Conservation (phyloP, 1,140 invertebrate genomes). For the Semibalanus balanoides region DNA sequence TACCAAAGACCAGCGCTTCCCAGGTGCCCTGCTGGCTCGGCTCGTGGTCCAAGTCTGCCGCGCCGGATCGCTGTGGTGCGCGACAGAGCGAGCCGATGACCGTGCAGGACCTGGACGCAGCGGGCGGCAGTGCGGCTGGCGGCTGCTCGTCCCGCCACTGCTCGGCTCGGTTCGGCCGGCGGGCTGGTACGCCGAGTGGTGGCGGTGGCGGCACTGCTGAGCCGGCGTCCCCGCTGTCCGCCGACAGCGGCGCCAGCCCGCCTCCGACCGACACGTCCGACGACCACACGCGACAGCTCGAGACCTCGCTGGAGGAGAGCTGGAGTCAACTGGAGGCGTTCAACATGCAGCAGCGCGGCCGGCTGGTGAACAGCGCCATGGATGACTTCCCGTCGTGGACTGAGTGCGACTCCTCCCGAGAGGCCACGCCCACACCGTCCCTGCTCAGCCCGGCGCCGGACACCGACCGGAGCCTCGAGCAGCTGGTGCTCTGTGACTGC, state of each 20-base stretch:
- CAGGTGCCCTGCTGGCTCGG: background rate
- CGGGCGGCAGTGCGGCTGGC: too few relatives aligned
- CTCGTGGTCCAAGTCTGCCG: background rate
- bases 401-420: background rate
- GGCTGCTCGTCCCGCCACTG: too few relatives aligned
- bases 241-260: too few relatives aligned
- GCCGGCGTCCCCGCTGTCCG: too few relatives aligned
- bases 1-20: background rate
- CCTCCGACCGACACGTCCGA: background rate
- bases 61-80: too few relatives aligned
- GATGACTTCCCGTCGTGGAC: background rate
- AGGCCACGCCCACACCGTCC: background rate
- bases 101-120: background rate
- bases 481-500: background rate
- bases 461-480: background rate
- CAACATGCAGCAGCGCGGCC: background rate
- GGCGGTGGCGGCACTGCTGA: background rate
- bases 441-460: background rate
- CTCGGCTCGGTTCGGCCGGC: background rate
- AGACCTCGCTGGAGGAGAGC: background rate
- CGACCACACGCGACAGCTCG: background rate
- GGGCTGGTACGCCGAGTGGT: background rate
- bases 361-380: background rate
- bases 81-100: background rate
- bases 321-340: background rate